phyloP scores from a whole-genome alignment of 1,140 invertebrate species.

The Bicyclus anynana region DNA sequence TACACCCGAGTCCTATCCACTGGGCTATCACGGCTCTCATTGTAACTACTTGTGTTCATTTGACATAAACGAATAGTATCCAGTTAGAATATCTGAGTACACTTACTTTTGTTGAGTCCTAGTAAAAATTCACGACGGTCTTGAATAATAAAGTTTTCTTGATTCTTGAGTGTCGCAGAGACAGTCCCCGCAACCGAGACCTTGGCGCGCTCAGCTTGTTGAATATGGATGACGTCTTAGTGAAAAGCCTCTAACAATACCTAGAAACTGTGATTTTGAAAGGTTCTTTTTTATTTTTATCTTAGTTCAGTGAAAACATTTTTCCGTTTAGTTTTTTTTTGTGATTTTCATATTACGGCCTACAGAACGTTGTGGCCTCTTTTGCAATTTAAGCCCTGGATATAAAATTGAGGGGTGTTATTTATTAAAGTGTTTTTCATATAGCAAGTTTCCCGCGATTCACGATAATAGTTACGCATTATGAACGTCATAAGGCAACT shows the following conservation, averaged over 20 bases:
- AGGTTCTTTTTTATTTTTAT: background rate
- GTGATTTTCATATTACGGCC: too few species aligned
- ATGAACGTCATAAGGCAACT: too few species aligned
- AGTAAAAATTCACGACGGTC: background rate
- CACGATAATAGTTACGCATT: too few species aligned
- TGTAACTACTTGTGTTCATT: background rate
- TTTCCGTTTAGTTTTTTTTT: too few species aligned
- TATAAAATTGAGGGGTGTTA: too few species aligned
- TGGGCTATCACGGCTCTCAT: too few species aligned
- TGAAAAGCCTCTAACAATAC: conserved; percentile 2
- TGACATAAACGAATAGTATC: background rate
- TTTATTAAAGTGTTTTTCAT: too few species aligned
- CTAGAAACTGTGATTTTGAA: background rate
- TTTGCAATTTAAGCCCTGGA: too few species aligned
- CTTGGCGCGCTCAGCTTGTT: conserved; percentile 1
- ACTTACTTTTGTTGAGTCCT: background rate
- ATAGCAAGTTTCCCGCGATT: too few species aligned
- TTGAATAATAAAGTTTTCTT: background rate
- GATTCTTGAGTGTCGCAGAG: background rate
- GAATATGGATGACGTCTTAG: conserved; percentile 5
- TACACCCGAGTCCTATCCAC: too few species aligned
- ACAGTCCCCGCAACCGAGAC: background rate
- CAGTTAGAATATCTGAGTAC: background rate
- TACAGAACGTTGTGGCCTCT: too few species aligned
- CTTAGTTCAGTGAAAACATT: background rate